phyloP scores from a whole-genome alignment of 1,140 invertebrate species.

The Adoxophyes honmai region DNA sequence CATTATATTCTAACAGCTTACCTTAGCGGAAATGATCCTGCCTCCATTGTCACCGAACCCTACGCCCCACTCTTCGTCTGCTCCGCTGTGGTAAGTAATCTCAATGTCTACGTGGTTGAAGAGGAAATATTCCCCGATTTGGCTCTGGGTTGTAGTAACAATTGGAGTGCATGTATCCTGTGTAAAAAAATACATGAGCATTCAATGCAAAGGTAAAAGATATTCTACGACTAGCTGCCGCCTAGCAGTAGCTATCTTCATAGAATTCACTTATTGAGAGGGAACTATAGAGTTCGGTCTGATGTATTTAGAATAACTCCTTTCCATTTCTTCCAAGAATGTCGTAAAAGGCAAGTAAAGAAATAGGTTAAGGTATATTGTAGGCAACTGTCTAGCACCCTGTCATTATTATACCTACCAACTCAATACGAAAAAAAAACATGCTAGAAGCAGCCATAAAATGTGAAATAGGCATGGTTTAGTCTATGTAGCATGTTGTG shows the following conservation, averaged over 20 bases:
- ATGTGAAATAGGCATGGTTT: too few species aligned
- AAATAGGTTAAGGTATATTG: too few species aligned
- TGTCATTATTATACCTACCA: too few species aligned
- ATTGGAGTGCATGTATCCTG: constrained; percentile 64
- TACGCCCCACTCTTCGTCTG: constrained; percentile 89
- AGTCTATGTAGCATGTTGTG: too few species aligned
- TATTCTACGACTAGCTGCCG: neutral
- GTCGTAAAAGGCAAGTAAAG: too few species aligned
- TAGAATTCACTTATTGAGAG: too few species aligned
- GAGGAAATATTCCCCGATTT: constrained; percentile 89
- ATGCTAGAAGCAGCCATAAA: too few species aligned
- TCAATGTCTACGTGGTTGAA: constrained; percentile 98
- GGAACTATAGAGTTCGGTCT: too few species aligned
- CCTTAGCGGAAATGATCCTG: constrained; percentile 90
- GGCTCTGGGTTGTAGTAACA: constrained; percentile 75
- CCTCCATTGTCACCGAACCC: constrained; percentile 88
- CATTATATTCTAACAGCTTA: constrained; percentile 52
- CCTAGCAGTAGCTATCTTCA: neutral
- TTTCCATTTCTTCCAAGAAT: too few species aligned
- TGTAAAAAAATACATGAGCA: constrained; percentile 19
- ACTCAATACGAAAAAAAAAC: too few species aligned
- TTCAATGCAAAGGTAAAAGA: neutral
- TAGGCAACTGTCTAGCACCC: too few species aligned
- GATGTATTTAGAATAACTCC: too few species aligned
- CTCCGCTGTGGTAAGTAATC: constrained; percentile 95